phyloP scores from a whole-genome alignment of 2,113 vertebrate species.

The Dasyurus viverrinus region DNA sequence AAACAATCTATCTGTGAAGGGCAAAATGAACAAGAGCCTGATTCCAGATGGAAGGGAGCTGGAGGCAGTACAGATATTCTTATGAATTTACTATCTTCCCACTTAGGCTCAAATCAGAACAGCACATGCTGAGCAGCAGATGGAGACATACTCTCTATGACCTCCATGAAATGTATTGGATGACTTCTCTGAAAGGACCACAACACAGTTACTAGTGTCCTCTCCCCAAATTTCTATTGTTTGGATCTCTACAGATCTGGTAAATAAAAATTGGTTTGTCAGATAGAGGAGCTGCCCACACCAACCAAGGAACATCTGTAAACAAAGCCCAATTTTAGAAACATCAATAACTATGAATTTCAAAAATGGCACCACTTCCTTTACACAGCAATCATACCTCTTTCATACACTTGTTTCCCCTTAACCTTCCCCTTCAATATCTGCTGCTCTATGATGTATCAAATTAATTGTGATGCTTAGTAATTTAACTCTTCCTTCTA shows the following conservation, averaged over 20 bases:
- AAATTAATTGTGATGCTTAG: constrained; percentile 45
- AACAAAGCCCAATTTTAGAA: constrained; percentile 52
- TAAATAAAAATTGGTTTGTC: not conserved
- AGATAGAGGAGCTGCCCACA: constrained; percentile 24
- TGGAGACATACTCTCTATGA: not conserved
- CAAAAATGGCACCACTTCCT: constrained; percentile 23
- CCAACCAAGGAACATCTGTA: constrained; percentile 8
- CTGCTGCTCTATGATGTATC: constrained; percentile 50
- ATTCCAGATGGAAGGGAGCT: constrained; percentile 15
- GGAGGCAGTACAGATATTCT: constrained; percentile 23
- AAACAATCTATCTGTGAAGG: constrained; percentile 25
- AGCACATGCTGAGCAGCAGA: not conserved
- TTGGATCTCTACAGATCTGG: constrained; percentile 1
- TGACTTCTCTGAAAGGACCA: not conserved
- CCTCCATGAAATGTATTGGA: not conserved
- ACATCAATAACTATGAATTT: constrained; percentile 49
- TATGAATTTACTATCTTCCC: constrained; percentile 25
- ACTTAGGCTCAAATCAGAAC: constrained; percentile 19
- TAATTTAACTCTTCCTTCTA: constrained; percentile 11
- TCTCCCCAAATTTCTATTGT: not conserved
- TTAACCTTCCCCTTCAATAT: constrained; percentile 10
- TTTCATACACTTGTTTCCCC: not conserved
- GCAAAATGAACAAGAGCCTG: constrained; percentile 8
- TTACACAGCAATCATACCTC: constrained; percentile 32
- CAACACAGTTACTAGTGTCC: not conserved